phyloP scores from a whole-genome alignment of 2,888 invertebrate genomes.

The Lamellibrachia columna region DNA sequence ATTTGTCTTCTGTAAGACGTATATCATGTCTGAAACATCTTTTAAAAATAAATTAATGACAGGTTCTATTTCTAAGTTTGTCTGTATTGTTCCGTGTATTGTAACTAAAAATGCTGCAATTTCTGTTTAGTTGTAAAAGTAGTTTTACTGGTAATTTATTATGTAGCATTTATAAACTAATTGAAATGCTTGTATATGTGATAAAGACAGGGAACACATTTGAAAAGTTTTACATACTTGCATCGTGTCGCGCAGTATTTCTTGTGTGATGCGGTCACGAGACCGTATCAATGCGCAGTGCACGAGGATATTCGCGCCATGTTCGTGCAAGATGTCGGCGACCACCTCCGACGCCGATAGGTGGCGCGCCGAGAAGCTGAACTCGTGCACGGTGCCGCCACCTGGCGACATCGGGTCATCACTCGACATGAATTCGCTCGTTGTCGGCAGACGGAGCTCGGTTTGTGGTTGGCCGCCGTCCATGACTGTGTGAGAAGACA shows the following conservation, averaged over 20 bases:
- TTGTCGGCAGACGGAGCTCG: neutral
- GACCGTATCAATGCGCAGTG: constrained; percentile 5
- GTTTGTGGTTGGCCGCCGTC: neutral
- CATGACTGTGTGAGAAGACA: neutral
- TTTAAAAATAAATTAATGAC: neutral
- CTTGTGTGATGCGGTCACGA: neutral
- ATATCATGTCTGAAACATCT: neutral
- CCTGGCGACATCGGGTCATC: neutral
- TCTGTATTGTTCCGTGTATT: neutral
- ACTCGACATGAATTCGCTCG: neutral
- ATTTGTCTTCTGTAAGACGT: neutral
- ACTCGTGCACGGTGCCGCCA: constrained; percentile 16
- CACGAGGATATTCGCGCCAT: neutral
- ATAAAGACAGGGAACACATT: neutral
- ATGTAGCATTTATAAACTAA: too few species aligned
- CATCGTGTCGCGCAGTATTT: neutral
- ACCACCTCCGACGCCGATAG: neutral
- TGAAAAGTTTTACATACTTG: neutral
- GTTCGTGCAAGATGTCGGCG: neutral
- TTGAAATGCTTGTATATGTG: too few species aligned
- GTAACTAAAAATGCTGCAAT: neutral
- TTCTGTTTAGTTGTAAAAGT: neutral
- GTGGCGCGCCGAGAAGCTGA: constrained; percentile 16
- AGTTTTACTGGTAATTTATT: too few species aligned
- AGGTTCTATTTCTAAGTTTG: neutral